Evolutionary conservation across 2,113 vertebrate genomes (phyloP), one percentile per base, ranked within the genome.

Genomic region (Gadus chalcogrammus): DNA sequence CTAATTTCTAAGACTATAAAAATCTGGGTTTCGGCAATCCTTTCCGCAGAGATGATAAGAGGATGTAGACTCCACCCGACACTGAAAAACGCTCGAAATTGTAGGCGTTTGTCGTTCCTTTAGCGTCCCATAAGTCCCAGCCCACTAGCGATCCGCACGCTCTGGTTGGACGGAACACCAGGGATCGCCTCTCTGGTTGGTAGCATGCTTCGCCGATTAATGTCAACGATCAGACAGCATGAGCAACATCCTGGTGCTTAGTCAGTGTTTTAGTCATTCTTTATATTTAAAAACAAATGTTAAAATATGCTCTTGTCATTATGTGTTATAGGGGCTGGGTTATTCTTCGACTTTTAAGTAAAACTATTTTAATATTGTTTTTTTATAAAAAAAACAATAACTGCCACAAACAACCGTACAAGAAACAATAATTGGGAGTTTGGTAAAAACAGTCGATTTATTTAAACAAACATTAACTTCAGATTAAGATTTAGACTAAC

Each of bases 51-150:
- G 77, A 82, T 73, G 74, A 13, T 16, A 58, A 58, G 55, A 16
- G 55, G 55, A 31, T 61, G 53, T 70, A 71, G 75, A 77, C 87
- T 92, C 92, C 92, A 85, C 92, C 92, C 92, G 92, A 88, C 79
- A 85, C 82, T 84, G 85, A 78, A 65, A 64, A 81, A 74, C 75
- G 72, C 56, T 76, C 67, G 15, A 58, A 71, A 77, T 24, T 66
- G 80, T 84, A 84, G 69, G 78, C 79, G 73, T 20, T 69, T 64
- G 76, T 88, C 88, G 76, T 82, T 79, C 79, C 79, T 79, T 85
- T 84, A 80, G 85, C 88, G 85, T 77, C 88, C 86, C 87, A 16
- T 16, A n/a, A 79, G 67, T 64, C 64, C 78, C 89, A 78, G 27
- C 89, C 90, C 85, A 85, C 79, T 35, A 13, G 61, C 53, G 18